A percentile compares a stretch with the other conserved stretches of the same genome.
phyloP scores from a whole-genome alignment of 53 echinoderm and acorn worm species.

The Luidia sarsii region DNA sequence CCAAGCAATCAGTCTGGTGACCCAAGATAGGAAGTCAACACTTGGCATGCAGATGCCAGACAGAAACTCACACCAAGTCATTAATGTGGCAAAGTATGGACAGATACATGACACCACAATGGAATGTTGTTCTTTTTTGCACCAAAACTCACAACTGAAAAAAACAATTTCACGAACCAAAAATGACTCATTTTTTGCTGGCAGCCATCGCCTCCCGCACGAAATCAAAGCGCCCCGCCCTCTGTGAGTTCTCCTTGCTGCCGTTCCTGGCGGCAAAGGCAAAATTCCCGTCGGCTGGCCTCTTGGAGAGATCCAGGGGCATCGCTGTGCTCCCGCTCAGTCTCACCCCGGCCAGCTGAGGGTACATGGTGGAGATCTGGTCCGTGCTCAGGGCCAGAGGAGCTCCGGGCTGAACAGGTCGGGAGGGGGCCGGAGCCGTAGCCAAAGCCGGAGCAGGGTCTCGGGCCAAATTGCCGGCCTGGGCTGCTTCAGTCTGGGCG shows the following conservation, averaged over 20 bases:
- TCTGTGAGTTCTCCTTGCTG: conserved; percentile 45
- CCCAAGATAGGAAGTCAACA: too few relatives aligned
- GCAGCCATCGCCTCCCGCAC: conserved; percentile 87
- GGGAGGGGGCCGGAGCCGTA: neutral
- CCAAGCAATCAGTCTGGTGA: too few relatives aligned
- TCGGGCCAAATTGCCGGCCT: neutral
- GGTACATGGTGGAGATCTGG: conserved; percentile 58
- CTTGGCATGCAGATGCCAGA: too few relatives aligned
- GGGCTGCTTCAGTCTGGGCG: too few relatives aligned
- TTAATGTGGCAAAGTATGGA: too few relatives aligned
- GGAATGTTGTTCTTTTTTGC: too few relatives aligned
- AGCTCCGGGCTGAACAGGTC: neutral
- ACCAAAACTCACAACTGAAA: too few relatives aligned
- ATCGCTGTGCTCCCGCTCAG: conserved; percentile 68
- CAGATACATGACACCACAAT: too few relatives aligned
- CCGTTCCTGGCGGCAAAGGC: conserved; percentile 52
- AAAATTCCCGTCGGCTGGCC: conserved; percentile 48
- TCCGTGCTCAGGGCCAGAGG: neutral
- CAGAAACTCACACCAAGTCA: neutral
- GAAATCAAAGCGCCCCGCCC: conserved; percentile 71
- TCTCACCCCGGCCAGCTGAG: conserved; percentile 71
- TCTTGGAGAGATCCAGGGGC: conserved; percentile 65
- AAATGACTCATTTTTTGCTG: conserved; percentile 72
- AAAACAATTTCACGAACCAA: neutral
- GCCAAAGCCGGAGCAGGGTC: neutral